A percentile compares a stretch with the other conserved stretches of the same genome.
These are phyloP conservation scores for Ophion obscuratus DNA, from an alignment of 2,888 invertebrate species.

Conservation along the genomic window DNA sequence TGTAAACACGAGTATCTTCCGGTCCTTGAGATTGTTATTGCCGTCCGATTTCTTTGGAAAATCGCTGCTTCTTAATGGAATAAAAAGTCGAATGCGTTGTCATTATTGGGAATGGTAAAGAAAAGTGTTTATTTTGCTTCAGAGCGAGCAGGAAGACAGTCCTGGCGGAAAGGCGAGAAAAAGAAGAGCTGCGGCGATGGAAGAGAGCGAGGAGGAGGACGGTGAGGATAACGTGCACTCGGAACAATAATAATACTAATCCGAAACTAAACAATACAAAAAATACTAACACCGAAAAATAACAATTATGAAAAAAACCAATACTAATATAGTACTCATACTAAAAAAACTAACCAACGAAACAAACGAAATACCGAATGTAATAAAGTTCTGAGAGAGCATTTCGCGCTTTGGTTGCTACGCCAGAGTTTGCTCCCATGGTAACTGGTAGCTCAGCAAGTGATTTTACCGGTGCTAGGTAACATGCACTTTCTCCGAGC, in stretches of 20 bases:
- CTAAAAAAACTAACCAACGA: too few relatives aligned
- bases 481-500: too few relatives aligned
- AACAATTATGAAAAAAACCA: too few relatives aligned
- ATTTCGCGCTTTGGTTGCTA: too few relatives aligned
- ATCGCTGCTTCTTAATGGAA: not conserved
- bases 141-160: slow-evolving; percentile 87
- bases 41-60: too few relatives aligned
- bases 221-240: not conserved
- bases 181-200: slow-evolving; percentile 90
- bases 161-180: slow-evolving; percentile 89
- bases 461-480: too few relatives aligned
- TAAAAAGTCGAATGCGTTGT: not conserved
- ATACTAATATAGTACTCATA: not conserved
- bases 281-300: not conserved
- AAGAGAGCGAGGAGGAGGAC: slow-evolving; percentile 90
- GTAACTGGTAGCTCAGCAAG: too few relatives aligned
- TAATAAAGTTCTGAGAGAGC: too few relatives aligned
- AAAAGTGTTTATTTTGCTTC: slow-evolving; percentile 22
- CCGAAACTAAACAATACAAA: not conserved
- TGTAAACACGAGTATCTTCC: too few relatives aligned
- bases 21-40: too few relatives aligned
- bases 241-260: not conserved
- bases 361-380: too few relatives aligned
- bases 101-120: not conserved
- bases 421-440: too few relatives aligned